Evolutionary conservation across 2,888 invertebrate genomes (phyloP).

Genomic region (Drosophila acutilabella): DNA sequence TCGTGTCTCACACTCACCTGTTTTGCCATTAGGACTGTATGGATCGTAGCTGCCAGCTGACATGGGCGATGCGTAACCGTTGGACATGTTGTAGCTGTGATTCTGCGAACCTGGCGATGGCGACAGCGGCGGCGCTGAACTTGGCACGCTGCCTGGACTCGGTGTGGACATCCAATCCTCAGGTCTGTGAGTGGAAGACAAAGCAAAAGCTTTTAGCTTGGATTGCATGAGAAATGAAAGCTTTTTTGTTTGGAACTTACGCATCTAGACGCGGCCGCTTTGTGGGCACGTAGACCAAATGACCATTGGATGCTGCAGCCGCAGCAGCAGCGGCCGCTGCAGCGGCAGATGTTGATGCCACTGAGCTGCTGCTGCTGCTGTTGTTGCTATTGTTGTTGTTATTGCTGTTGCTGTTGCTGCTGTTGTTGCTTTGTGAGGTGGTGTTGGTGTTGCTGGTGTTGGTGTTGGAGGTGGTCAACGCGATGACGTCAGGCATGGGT

Average conservation of each 20-base stretch:
- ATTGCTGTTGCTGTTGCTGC: slow-evolving; percentile 32
- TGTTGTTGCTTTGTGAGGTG: slow-evolving; percentile 24
- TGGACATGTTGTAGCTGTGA: slow-evolving; percentile 85
- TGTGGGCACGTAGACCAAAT: slow-evolving; percentile 83
- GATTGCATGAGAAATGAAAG: background rate
- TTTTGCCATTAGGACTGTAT: slow-evolving; percentile 95
- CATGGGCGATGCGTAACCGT: slow-evolving; percentile 94
- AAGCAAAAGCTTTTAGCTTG: no score
- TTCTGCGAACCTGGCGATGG: slow-evolving; percentile 88
- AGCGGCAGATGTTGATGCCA: slow-evolving; percentile 54
- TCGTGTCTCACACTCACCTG: slow-evolving; percentile 88
- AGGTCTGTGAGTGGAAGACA: slow-evolving; percentile 62
- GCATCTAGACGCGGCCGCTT: slow-evolving; percentile 86
- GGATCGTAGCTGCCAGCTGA: slow-evolving; percentile 95
- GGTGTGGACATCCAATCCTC: slow-evolving; percentile 89
- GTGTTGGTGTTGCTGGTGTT: slow-evolving; percentile 23
- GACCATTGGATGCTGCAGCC: slow-evolving; percentile 83
- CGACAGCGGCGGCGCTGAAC: slow-evolving; percentile 88
- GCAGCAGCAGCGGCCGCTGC: slow-evolving; percentile 65
- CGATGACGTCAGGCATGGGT: slow-evolving; percentile 83
- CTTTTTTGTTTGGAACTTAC: slow-evolving; percentile 67
- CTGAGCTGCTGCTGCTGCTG: slow-evolving; percentile 25
- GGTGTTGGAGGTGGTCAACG: slow-evolving; percentile 61
- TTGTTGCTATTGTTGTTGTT: slow-evolving; percentile 34
- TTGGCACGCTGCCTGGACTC: slow-evolving; percentile 86